Conservation (phyloP, 2,113 vertebrate species). For the Balaenoptera acutorostrata region DNA sequence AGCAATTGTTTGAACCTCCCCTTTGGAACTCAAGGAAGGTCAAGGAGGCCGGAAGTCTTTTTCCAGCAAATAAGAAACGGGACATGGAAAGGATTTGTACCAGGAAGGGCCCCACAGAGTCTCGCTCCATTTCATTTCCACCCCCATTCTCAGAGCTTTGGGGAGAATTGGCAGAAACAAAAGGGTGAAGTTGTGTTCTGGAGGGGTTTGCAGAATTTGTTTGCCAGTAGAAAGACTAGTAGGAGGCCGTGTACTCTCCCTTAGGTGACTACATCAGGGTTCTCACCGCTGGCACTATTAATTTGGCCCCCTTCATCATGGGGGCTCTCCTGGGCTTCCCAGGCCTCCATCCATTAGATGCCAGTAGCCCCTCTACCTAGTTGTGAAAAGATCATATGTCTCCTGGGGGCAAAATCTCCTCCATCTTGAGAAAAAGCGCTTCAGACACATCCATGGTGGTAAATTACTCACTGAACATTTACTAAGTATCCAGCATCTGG, state of each 20-base stretch:
- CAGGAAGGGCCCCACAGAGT: neutral
- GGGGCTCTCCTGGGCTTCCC: neutral
- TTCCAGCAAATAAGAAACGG: neutral
- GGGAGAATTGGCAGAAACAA: neutral
- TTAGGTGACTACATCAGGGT: neutral
- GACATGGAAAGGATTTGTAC: neutral
- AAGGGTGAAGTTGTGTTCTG: neutral
- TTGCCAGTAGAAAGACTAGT: neutral
- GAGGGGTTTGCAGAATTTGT: neutral
- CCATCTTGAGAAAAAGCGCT: neutral
- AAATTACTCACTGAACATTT: neutral
- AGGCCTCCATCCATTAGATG: neutral
- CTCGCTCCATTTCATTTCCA: neutral
- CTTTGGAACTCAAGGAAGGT: neutral
- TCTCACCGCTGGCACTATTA: neutral
- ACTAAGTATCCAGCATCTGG: neutral
- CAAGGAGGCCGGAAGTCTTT: neutral
- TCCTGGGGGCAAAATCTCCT: neutral
- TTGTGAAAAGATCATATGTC: neutral
- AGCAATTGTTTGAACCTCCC: neutral
- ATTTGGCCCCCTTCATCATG: too few species aligned
- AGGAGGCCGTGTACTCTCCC: neutral
- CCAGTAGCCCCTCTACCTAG: neutral
- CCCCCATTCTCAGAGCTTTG: neutral
- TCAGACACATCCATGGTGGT: neutral